A percentile compares a stretch with the other conserved stretches of the same genome.
These are phyloP conservation scores for Carduelis carduelis DNA, from an alignment of 2,797 vertebrate species.

Conservation along the genomic window DNA sequence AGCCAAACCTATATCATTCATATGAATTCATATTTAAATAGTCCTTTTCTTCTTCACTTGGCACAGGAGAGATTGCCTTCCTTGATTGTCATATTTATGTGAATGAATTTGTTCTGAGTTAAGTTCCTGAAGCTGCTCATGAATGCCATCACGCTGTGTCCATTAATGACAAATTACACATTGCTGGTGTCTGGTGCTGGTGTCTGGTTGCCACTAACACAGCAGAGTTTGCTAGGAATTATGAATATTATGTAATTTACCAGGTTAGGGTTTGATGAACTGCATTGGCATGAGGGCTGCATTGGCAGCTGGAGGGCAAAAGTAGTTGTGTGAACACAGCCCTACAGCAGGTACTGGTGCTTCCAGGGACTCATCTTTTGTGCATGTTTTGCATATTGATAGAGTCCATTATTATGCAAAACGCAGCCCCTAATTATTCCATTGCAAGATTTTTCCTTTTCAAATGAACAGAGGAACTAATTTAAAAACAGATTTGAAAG, in stretches of 20 bases:
- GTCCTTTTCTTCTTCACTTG: constrained; percentile 10
- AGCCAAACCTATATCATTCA: neutral
- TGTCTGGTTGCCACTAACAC: neutral
- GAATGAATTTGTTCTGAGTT: neutral
- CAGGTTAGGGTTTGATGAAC: neutral
- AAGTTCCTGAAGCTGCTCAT: neutral
- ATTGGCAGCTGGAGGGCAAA: neutral
- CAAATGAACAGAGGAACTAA: neutral
- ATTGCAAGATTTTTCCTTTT: neutral
- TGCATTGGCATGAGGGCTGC: neutral
- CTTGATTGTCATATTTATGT: neutral
- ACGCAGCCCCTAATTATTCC: neutral
- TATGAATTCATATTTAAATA: neutral
- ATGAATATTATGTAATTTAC: neutral
- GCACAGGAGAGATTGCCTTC: neutral
- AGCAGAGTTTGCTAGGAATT: neutral
- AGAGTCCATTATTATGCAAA: neutral
- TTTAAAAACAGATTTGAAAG: constrained; percentile 5
- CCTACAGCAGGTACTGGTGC: neutral
- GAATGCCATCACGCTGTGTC: neutral
- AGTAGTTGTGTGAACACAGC: neutral
- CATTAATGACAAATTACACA: neutral
- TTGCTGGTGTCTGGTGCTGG: neutral
- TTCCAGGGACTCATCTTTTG: neutral
- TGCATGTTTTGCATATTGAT: neutral